A percentile compares a stretch with the other conserved stretches of the same genome.
Conservation (phyloP, 2,888 invertebrate genomes). For the Tipula unca region DNA sequence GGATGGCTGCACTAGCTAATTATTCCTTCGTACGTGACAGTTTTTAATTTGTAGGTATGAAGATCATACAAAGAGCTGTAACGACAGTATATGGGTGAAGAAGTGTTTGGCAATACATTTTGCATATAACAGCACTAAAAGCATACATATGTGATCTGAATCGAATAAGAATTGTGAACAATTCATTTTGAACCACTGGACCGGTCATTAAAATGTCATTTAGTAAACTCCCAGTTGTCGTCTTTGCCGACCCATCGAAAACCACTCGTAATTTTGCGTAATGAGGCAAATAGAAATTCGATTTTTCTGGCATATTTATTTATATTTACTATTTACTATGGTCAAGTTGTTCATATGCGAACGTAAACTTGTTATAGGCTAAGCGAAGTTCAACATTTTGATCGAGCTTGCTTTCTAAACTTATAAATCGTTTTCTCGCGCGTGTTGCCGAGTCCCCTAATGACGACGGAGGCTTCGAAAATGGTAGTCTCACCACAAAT, state of each 20-base stretch:
- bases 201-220: background rate
- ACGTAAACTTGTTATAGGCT: background rate
- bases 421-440: conserved; percentile 9
- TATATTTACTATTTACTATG: too few relatives aligned
- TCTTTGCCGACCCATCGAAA: background rate
- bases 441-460: background rate
- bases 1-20: too few relatives aligned
- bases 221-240: background rate
- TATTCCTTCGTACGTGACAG: too few relatives aligned
- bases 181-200: background rate
- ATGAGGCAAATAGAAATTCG: background rate
- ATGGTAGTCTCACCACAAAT: background rate
- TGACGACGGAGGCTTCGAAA: background rate
- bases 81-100: background rate
- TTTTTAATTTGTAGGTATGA: too few relatives aligned
- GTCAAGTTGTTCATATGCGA: background rate
- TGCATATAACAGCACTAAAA: background rate
- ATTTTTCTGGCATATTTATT: too few relatives aligned
- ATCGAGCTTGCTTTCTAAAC: background rate
- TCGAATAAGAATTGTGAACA: background rate
- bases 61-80: too few relatives aligned
- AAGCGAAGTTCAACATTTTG: background rate
- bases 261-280: background rate
- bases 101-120: conserved; percentile 22
- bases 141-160: background rate